A percentile compares a stretch with the other conserved stretches of the same genome.
These are phyloP conservation scores for Enteromius trimaculatus DNA, from an alignment of 2,797 vertebrate species.

Conservation along the genomic window DNA sequence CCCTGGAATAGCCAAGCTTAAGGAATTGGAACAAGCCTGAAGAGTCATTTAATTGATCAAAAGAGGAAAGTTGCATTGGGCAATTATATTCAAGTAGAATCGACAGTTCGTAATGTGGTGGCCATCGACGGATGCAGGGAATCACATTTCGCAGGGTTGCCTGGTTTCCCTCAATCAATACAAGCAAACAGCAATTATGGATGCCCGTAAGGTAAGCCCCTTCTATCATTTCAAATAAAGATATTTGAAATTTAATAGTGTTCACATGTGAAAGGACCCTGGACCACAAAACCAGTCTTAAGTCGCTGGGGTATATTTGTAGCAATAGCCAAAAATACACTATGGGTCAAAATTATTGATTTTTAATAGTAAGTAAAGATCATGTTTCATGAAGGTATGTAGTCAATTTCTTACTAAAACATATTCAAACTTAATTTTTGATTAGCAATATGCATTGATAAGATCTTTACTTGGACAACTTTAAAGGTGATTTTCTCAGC, in stretches of 20 bases:
- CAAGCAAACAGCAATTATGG: constrained; percentile 29
- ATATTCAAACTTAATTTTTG: too few species aligned
- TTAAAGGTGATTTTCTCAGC: too few species aligned
- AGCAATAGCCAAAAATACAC: too few species aligned
- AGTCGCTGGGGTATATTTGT: too few species aligned
- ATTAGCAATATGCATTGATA: too few species aligned
- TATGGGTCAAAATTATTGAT: too few species aligned
- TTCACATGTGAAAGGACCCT: not conserved
- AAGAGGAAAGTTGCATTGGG: constrained; percentile 42
- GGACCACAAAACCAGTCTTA: too few species aligned
- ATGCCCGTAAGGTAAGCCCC: not conserved
- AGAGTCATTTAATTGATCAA: constrained; percentile 62
- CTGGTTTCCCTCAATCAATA: constrained; percentile 73
- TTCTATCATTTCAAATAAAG: not conserved
- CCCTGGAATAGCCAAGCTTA: constrained; percentile 23
- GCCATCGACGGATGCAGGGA: constrained; percentile 49
- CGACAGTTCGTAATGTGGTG: constrained; percentile 66
- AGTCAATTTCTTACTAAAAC: too few species aligned
- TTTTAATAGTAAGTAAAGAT: too few species aligned
- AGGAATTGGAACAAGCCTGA: constrained; percentile 41
- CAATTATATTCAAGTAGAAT: constrained; percentile 72
- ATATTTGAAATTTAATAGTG: not conserved
- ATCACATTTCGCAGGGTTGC: constrained; percentile 65
- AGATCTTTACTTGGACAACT: too few species aligned
- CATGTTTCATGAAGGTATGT: too few species aligned